These are phyloP conservation scores for Eutolmus rufibarbis DNA, from an alignment of 2,888 invertebrate species.

Conservation along the genomic window DNA sequence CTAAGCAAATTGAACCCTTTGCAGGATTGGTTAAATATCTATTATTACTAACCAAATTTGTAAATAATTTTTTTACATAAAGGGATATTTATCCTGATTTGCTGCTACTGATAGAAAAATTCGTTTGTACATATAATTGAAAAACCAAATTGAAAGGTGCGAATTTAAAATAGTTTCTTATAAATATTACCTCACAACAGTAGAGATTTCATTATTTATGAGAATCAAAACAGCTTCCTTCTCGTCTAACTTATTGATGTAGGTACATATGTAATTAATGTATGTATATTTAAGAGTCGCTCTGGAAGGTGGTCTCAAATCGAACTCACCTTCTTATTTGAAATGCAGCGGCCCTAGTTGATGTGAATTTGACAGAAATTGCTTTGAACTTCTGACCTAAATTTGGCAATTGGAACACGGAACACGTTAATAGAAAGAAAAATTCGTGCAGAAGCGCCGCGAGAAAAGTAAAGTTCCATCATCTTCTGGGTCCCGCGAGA, in stretches of 20 bases:
- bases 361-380: background rate
- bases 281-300: background rate
- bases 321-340: background rate
- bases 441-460: constrained; percentile 21
- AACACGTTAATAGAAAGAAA: constrained; percentile 18
- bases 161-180: background rate
- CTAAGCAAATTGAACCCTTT: too few species aligned
- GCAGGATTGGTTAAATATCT: too few species aligned
- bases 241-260: background rate
- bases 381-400: constrained; percentile 23
- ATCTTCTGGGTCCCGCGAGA: background rate
- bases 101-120: too few species aligned
- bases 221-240: background rate
- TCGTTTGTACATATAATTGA: too few species aligned
- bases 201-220: background rate
- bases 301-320: background rate
- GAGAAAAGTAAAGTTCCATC: constrained; percentile 13
- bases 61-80: too few species aligned
- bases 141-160: background rate
- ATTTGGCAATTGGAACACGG: background rate
- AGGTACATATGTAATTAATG: background rate
- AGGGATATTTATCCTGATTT: too few species aligned
- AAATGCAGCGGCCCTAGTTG: background rate
- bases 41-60: too few species aligned
- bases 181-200: background rate